Conservation (phyloP, 2,113 vertebrate species). For the Mustelus asterias region DNA sequence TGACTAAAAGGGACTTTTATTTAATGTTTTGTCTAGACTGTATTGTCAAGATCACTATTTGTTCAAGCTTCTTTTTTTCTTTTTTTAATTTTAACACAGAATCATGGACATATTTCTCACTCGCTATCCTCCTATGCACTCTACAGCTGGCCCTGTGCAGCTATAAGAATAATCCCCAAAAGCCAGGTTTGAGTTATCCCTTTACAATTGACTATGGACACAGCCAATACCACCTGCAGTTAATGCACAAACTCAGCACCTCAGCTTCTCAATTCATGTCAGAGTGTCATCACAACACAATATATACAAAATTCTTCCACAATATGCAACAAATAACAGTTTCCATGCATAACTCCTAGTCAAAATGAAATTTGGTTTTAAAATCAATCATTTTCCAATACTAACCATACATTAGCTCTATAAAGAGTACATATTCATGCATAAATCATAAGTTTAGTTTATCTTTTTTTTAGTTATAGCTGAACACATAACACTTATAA, state of each 20-base stretch:
- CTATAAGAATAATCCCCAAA: background rate
- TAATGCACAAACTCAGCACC: slow-evolving; percentile 25
- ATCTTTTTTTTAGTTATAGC: slow-evolving; percentile 76
- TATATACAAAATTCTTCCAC: slow-evolving; percentile 16
- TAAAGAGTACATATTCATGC: slow-evolving; percentile 64
- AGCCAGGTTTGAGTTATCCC: background rate
- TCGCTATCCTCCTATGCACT: background rate
- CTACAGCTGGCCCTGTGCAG: slow-evolving; percentile 11
- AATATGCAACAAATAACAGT: slow-evolving; percentile 39
- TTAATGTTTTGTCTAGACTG: slow-evolving; percentile 29
- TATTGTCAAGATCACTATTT: slow-evolving; percentile 38
- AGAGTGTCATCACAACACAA: background rate
- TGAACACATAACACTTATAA: slow-evolving; percentile 88
- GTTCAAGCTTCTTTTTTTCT: slow-evolving; percentile 33
- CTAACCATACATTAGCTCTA: slow-evolving; percentile 55
- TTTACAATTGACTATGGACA: background rate
- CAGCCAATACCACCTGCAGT: background rate
- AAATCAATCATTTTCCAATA: slow-evolving; percentile 39
- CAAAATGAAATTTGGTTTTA: slow-evolving; percentile 45
- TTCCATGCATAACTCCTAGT: slow-evolving; percentile 52
- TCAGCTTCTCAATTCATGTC: slow-evolving; percentile 23
- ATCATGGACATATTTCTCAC: slow-evolving; percentile 32
- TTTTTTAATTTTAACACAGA: slow-evolving; percentile 31
- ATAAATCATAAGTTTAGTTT: slow-evolving; percentile 60
- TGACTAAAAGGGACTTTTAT: background rate